Percentiles rank a stretch among this genome's conserved stretches.
phyloP scores from a whole-genome alignment of 2,888 invertebrate species.

The Achlya flavicornis region DNA sequence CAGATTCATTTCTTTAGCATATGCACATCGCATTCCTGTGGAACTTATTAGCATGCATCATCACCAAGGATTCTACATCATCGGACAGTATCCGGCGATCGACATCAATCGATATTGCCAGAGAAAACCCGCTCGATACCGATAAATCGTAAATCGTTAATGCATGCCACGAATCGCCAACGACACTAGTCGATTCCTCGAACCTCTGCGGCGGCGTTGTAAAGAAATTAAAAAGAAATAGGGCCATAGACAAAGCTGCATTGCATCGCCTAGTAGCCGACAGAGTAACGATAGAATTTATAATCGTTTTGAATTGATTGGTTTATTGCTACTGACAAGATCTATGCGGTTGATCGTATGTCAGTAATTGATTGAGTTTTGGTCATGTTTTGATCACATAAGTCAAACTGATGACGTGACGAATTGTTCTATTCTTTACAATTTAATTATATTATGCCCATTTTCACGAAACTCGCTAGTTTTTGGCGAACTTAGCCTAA shows the following conservation, averaged over 20 bases:
- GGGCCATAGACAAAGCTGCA: constrained; percentile 61
- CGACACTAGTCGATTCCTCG: constrained; percentile 55
- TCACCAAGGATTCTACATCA: neutral
- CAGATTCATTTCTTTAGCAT: no score
- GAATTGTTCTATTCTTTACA: no score
- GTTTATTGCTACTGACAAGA: constrained; percentile 49
- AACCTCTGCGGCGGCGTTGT: constrained; percentile 57
- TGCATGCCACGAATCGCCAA: constrained; percentile 31
- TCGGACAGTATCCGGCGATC: constrained; percentile 4
- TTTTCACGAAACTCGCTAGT: no score
- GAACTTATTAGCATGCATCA: neutral
- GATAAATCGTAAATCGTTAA: constrained; percentile 18
- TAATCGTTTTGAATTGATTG: constrained; percentile 55
- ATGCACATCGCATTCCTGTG: neutral
- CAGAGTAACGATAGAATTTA: constrained; percentile 56
- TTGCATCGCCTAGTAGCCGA: constrained; percentile 39
- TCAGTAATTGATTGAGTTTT: constrained; percentile 39
- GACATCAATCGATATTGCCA: constrained; percentile 5
- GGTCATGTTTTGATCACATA: constrained; percentile 19
- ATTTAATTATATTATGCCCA: neutral
- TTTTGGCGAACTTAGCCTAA: no score
- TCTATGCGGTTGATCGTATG: constrained; percentile 40
- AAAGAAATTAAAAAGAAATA: constrained; percentile 78
- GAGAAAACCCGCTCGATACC: neutral
- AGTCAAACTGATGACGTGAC: neutral